Conservation (phyloP, 2,888 invertebrate species). For the Troglohyphantes excavatus region DNA sequence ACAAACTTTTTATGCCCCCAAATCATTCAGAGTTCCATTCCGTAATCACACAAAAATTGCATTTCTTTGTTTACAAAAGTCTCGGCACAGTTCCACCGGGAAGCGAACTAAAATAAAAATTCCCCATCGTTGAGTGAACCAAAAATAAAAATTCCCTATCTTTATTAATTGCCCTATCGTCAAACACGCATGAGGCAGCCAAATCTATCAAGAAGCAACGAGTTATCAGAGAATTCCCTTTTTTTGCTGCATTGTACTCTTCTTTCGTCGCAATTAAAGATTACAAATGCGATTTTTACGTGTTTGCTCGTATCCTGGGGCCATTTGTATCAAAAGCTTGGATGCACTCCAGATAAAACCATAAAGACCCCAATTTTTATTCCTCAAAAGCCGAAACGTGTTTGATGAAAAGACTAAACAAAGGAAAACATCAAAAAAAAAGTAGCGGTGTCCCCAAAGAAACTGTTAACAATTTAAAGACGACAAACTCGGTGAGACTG, state of each 20-base stretch:
- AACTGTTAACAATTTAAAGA: constrained; percentile 62
- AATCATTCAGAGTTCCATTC: background rate
- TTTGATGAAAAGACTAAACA: constrained; percentile 43
- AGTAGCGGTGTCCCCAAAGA: constrained; percentile 9
- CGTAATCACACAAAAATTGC: constrained; percentile 23
- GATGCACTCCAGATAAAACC: constrained; percentile 40
- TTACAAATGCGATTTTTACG: constrained; percentile 75
- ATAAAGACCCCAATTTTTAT: constrained; percentile 42
- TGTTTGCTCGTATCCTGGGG: constrained; percentile 37
- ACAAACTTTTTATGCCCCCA: background rate
- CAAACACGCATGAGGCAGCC: background rate
- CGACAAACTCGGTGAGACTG: constrained; percentile 47
- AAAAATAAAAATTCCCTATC: constrained; percentile 27
- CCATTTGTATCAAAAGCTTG: constrained; percentile 48
- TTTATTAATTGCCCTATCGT: constrained; percentile 34
- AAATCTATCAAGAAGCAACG: constrained; percentile 6
- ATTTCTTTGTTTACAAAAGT: constrained; percentile 15
- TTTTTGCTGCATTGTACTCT: constrained; percentile 5
- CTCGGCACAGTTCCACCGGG: background rate
- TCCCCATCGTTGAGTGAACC: constrained; percentile 23
- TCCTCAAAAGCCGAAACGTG: background rate
- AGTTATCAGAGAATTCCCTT: constrained; percentile 5
- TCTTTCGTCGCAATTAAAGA: constrained; percentile 56
- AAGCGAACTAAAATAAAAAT: constrained; percentile 16
- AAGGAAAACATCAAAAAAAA: background rate